Evolutionary conservation across 2,797 vertebrate species (phyloP).

Genomic region (Galagoides demidoff): DNA sequence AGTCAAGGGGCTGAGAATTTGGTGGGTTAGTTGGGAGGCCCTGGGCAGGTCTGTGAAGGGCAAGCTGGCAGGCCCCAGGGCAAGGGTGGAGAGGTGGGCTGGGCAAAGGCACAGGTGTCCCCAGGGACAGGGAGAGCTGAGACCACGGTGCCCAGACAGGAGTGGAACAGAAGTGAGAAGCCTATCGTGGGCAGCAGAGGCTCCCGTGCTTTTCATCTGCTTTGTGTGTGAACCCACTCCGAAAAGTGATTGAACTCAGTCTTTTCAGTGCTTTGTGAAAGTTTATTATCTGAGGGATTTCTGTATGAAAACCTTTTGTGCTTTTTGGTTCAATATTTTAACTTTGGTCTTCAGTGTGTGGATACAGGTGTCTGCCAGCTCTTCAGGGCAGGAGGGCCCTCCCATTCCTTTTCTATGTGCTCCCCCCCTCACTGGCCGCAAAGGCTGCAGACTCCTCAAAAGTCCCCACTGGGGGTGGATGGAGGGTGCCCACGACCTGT

Average conservation of each 20-base stretch:
- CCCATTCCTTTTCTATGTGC: accelerated
- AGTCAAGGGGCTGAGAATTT: not conserved
- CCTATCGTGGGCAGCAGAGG: accelerated
- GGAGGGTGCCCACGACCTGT: accelerated
- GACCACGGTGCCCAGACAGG: not conserved
- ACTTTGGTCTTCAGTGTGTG: not conserved
- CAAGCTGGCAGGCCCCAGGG: not conserved
- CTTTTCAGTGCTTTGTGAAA: not conserved
- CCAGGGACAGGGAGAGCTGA: not conserved
- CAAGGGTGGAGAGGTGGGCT: not conserved
- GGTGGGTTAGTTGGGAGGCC: too few species aligned
- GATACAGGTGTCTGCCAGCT: not conserved
- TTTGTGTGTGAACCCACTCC: accelerated
- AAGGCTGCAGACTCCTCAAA: not conserved
- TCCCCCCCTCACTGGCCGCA: not conserved
- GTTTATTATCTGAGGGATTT: not conserved
- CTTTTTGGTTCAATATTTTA: not conserved
- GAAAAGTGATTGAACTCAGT: not conserved
- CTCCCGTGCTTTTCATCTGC: accelerated
- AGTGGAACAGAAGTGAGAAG: accelerated
- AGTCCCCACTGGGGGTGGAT: not conserved
- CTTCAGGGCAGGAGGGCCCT: not conserved
- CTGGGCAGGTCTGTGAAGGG: not conserved
- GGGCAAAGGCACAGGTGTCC: not conserved
- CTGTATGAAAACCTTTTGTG: not conserved